Conservation (phyloP, 2,113 vertebrate species). For the Scolopax mira region DNA sequence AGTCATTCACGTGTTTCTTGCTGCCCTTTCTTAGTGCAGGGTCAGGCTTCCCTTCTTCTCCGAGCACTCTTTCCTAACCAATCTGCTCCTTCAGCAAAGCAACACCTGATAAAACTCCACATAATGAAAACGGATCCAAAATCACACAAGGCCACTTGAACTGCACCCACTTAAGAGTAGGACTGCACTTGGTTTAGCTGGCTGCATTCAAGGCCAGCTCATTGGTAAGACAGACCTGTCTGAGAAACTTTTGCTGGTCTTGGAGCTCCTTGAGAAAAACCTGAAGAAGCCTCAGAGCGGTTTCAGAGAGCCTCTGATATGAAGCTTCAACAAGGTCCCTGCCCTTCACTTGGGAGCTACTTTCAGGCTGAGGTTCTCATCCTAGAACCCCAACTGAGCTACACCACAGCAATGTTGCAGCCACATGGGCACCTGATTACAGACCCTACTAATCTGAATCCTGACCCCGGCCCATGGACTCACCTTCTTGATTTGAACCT, state of each 20-base stretch:
- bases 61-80: not conserved
- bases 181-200: not conserved
- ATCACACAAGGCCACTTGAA: not conserved
- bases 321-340: not conserved
- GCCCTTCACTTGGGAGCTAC: not conserved
- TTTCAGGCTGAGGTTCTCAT: not conserved
- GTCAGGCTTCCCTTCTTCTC: not conserved
- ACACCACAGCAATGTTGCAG: not conserved
- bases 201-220: not conserved
- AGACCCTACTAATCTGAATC: fast-evolving
- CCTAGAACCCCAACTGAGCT: not conserved
- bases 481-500: not conserved
- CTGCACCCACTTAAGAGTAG: not conserved
- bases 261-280: not conserved
- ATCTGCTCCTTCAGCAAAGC: not conserved
- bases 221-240: not conserved
- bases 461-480: not conserved
- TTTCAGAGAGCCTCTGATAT: not conserved
- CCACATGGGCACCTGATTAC: not conserved
- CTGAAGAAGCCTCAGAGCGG: not conserved
- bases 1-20: not conserved
- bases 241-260: not conserved
- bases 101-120: not conserved
- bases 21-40: not conserved
- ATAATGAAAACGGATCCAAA: not conserved